Evolutionary conservation across 2,113 vertebrate species (phyloP).

Genomic region (Taxidea taxus): DNA sequence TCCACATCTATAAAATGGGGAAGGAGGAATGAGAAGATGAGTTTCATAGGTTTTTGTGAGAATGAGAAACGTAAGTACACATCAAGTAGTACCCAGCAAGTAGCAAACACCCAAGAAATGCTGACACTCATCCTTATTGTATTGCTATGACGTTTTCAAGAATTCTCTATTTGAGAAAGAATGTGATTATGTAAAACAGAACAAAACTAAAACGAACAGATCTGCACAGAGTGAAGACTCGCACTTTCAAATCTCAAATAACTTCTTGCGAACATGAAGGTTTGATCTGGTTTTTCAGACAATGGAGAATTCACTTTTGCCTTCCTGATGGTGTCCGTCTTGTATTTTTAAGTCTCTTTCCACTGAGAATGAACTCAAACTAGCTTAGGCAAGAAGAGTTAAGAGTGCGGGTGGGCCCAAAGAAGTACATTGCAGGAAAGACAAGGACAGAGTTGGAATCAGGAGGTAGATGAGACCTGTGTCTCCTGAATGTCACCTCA

Average conservation of each 20-base stretch:
- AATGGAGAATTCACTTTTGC: accelerated
- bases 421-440: background rate
- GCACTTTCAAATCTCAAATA: background rate
- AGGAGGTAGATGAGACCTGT: accelerated
- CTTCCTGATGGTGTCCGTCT: accelerated
- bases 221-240: background rate
- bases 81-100: accelerated
- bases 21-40: accelerated
- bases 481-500: background rate
- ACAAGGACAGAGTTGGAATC: accelerated
- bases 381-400: background rate
- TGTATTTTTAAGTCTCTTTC: background rate
- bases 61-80: background rate
- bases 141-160: background rate
- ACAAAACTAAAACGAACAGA: background rate
- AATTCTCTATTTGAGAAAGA: background rate
- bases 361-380: background rate
- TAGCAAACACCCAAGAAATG: accelerated
- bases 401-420: accelerated
- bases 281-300: background rate
- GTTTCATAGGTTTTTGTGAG: background rate
- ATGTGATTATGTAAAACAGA: accelerated
- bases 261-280: background rate
- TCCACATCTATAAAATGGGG: background rate
- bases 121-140: accelerated